Conservation (phyloP, 2,113 vertebrate species). For the Jaculus jaculus region DNA sequence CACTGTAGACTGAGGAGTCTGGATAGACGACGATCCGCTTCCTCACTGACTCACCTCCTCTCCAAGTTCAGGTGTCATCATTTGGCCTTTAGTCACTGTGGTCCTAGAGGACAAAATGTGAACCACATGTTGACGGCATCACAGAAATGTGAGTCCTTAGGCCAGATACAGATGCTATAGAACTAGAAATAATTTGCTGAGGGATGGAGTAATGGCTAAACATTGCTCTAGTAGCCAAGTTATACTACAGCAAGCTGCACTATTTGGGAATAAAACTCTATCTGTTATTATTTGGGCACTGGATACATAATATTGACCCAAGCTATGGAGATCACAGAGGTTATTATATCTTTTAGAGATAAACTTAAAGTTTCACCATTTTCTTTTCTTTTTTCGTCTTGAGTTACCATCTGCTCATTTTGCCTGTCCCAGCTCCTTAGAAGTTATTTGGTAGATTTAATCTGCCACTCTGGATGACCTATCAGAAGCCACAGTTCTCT, state of each 20-base stretch:
- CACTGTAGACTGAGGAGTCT: neutral
- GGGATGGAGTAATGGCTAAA: neutral
- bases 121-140: slow-evolving; percentile 4
- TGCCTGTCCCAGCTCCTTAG: neutral
- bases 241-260: neutral
- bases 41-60: neutral
- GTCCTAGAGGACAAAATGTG: neutral
- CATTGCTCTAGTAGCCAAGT: neutral
- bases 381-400: neutral
- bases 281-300: neutral
- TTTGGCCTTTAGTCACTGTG: slow-evolving; percentile 45
- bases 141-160: neutral
- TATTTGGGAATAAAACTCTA: neutral
- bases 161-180: slow-evolving; percentile 1
- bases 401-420: neutral
- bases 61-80: neutral
- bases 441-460: neutral
- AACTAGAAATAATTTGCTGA: neutral
- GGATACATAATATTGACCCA: neutral
- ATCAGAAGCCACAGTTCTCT: neutral
- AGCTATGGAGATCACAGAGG: neutral
- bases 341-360: neutral
- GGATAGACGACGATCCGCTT: neutral
- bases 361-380: neutral
- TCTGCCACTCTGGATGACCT: neutral